A percentile compares a stretch with the other conserved stretches of the same genome.
Evolutionary conservation across 2,888 invertebrate genomes (phyloP).

Genomic region (Antheraea assamensis): DNA sequence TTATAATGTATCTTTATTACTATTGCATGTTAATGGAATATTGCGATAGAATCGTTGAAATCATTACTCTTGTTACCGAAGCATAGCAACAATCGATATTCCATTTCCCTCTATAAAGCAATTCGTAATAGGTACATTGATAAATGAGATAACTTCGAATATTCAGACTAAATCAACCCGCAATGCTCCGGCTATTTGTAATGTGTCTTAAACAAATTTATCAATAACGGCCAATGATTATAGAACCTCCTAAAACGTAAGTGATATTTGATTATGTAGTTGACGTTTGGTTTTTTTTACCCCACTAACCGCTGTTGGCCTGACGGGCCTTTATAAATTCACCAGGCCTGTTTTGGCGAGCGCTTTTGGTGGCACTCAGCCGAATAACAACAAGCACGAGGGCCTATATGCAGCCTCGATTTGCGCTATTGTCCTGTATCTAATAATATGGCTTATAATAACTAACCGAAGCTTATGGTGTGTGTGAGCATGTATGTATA

Average conservation of each 20-base stretch:
- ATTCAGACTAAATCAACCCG: conserved; percentile 4
- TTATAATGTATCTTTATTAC: not conserved
- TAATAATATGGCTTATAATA: too few species aligned
- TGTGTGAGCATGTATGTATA: too few species aligned
- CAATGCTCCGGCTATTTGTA: conserved; percentile 8
- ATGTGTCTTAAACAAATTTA: not conserved
- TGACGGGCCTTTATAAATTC: too few species aligned
- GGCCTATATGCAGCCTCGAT: too few species aligned
- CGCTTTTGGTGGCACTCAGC: too few species aligned
- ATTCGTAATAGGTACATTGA: conserved; percentile 11
- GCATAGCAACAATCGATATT: conserved; percentile 13
- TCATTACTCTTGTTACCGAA: not conserved
- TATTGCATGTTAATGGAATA: not conserved
- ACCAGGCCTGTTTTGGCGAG: too few species aligned
- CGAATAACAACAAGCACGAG: too few species aligned
- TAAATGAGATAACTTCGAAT: conserved; percentile 14
- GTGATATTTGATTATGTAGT: not conserved
- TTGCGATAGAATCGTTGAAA: not conserved
- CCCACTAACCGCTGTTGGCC: too few species aligned
- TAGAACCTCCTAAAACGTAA: not conserved
- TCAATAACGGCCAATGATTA: conserved; percentile 1
- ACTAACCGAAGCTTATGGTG: too few species aligned
- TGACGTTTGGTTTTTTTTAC: too few species aligned
- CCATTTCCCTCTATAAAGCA: conserved; percentile 1
- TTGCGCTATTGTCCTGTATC: too few species aligned